A percentile compares a stretch with the other conserved stretches of the same genome.
phyloP scores from a whole-genome alignment of 2,113 vertebrate species.

The Bettongia penicillata region DNA sequence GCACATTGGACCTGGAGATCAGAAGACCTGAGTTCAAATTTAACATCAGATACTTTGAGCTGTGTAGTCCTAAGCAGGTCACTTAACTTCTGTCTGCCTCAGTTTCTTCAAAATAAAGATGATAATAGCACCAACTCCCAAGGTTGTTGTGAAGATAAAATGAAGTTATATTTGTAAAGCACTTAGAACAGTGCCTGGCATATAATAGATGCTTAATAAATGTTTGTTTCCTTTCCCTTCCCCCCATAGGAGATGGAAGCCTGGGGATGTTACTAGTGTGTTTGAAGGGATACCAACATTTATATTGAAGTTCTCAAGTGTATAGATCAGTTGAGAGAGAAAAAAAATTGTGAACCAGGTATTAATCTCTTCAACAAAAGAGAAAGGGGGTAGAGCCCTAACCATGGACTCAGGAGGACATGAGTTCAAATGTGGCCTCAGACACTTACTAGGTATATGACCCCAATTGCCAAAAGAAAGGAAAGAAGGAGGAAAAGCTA shows the following conservation, averaged over 20 bases:
- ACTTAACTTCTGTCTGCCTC: constrained; percentile 18
- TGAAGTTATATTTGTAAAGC: constrained; percentile 32
- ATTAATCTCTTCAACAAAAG: background rate
- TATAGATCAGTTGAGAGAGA: background rate
- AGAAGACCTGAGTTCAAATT: background rate
- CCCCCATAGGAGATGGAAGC: background rate
- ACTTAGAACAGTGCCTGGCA: background rate
- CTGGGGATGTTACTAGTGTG: background rate
- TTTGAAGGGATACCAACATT: background rate
- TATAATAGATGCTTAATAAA: background rate
- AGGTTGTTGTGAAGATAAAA: background rate
- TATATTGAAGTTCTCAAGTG: background rate
- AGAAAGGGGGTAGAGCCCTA: background rate
- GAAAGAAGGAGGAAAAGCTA: too few relatives aligned
- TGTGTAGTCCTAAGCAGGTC: background rate
- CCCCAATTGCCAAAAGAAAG: too few relatives aligned
- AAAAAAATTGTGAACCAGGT: too few relatives aligned
- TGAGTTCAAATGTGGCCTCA: too few relatives aligned
- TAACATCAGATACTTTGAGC: background rate
- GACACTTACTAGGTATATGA: too few relatives aligned
- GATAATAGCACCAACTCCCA: constrained; percentile 12
- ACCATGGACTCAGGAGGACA: too few relatives aligned
- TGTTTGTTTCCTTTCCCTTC: background rate
- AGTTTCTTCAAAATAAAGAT: constrained; percentile 11
- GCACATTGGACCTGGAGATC: background rate